phyloP scores from a whole-genome alignment of 92 coral and sea anemone genomes.

The Heliopora coerulea region DNA sequence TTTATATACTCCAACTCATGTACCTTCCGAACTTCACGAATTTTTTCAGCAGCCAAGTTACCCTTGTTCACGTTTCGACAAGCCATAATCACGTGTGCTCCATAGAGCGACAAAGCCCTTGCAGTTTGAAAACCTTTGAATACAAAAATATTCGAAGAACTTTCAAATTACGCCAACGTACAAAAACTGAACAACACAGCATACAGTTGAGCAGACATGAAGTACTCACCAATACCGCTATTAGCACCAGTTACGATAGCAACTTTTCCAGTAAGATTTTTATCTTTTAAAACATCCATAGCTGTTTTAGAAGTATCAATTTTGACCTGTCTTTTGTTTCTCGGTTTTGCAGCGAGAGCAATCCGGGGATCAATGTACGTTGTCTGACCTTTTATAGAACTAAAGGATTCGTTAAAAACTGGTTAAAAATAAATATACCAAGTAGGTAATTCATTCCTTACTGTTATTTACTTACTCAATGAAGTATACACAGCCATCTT shows the following conservation, averaged over 20 bases:
- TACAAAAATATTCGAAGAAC: too few species aligned
- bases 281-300: slow-evolving; percentile 71
- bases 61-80: slow-evolving; percentile 79
- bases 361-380: slow-evolving; percentile 70
- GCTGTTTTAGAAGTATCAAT: slow-evolving; percentile 74
- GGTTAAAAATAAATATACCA: too few species aligned
- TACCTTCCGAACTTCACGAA: slow-evolving; percentile 59
- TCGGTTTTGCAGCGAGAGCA: slow-evolving; percentile 40
- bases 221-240: slow-evolving; percentile 78
- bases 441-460: too few species aligned
- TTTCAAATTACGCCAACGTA: too few species aligned
- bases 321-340: slow-evolving; percentile 19
- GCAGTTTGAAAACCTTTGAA: slow-evolving; percentile 80
- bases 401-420: too few species aligned
- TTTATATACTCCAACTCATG: too few species aligned
- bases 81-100: slow-evolving; percentile 88
- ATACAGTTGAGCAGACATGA: too few species aligned
- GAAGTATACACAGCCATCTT: slow-evolving; percentile 64
- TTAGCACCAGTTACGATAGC: slow-evolving; percentile 81
- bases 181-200: too few species aligned
- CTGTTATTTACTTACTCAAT: slow-evolving; percentile 56
- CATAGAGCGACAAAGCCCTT: slow-evolving; percentile 73
- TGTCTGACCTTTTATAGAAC: slow-evolving; percentile 57
- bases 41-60: slow-evolving; percentile 56
- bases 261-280: slow-evolving; percentile 70